These are phyloP conservation scores for Chouioia cunea DNA, from an alignment of 2,888 invertebrate genomes.

Conservation along the genomic window DNA sequence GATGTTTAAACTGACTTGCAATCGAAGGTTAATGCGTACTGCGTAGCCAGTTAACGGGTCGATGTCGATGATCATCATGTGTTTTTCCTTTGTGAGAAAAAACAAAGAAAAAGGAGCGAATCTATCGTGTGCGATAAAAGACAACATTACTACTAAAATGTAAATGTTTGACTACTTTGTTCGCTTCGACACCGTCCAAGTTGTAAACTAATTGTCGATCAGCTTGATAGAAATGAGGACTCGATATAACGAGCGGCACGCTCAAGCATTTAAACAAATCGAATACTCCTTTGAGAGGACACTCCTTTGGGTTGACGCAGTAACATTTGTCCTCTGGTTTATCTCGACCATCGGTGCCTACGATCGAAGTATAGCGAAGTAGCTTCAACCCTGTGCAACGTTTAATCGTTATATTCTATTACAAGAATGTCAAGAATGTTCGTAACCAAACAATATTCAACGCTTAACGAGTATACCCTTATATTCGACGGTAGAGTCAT, in stretches of 20 bases:
- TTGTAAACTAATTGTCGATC: slow-evolving; percentile 69
- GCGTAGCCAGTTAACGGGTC: slow-evolving; percentile 85
- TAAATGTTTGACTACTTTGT: slow-evolving; percentile 46
- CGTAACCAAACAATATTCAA: slow-evolving; percentile 41
- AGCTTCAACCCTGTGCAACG: slow-evolving; percentile 62
- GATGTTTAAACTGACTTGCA: slow-evolving; percentile 81
- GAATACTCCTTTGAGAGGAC: slow-evolving; percentile 80
- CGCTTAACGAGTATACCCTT: not conserved
- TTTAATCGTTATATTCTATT: not conserved
- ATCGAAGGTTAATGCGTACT: slow-evolving; percentile 77
- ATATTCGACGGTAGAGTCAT: not conserved
- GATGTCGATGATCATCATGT: slow-evolving; percentile 82
- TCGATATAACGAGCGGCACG: slow-evolving; percentile 80
- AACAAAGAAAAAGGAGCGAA: too few relatives aligned
- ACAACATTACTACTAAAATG: not conserved
- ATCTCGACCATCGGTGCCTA: slow-evolving; percentile 76
- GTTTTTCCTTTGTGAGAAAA: slow-evolving; percentile 70
- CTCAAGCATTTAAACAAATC: slow-evolving; percentile 77
- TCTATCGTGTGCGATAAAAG: too few relatives aligned
- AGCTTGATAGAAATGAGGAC: slow-evolving; percentile 82
- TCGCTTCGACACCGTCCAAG: slow-evolving; percentile 59
- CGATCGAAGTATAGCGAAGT: slow-evolving; percentile 75
- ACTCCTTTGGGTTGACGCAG: slow-evolving; percentile 73
- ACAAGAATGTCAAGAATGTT: slow-evolving; percentile 1
- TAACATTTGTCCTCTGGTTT: slow-evolving; percentile 72